These are phyloP conservation scores for Drosophila lacteicornis DNA, from an alignment of 1,140 invertebrate species.

Conservation along the genomic window DNA sequence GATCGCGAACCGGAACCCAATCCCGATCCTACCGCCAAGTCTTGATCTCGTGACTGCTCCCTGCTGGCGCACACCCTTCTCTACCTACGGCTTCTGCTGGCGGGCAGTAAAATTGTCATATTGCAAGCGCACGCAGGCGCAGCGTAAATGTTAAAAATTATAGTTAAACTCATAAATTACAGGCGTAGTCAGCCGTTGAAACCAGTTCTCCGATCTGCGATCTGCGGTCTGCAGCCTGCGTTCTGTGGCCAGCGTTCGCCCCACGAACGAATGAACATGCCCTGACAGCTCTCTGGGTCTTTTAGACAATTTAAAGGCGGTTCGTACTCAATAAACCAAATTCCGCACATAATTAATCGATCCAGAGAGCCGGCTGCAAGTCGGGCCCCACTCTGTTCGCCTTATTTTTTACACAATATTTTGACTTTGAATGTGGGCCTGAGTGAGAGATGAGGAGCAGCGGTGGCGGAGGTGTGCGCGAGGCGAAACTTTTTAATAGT, in stretches of 20 bases:
- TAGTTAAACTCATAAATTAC: constrained; percentile 83
- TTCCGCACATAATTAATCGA: constrained; percentile 83
- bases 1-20: not conserved
- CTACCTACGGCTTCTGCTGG: constrained; percentile 7
- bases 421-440: constrained; percentile 79
- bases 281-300: constrained; percentile 75
- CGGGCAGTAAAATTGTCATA: constrained; percentile 71
- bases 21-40: not conserved
- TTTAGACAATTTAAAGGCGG: constrained; percentile 83
- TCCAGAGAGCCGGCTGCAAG: constrained; percentile 57
- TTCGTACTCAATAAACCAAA: constrained; percentile 84
- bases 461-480: constrained; percentile 59
- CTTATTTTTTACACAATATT: constrained; percentile 61
- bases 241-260: constrained; percentile 15
- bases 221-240: constrained; percentile 22
- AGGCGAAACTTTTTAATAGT: constrained; percentile 84
- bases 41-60: constrained; percentile 7
- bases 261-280: constrained; percentile 37
- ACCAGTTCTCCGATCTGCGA: constrained; percentile 46
- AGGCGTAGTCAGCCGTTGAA: constrained; percentile 72
- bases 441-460: constrained; percentile 35
- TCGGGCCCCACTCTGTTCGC: constrained; percentile 22
- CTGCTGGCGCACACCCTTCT: constrained; percentile 26
- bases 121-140: constrained; percentile 83
- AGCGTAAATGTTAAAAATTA: constrained; percentile 83